Percentiles rank a stretch among this genome's conserved stretches.
Evolutionary conservation across 2,113 vertebrate species (phyloP).

Genomic region (Saccopteryx leptura): DNA sequence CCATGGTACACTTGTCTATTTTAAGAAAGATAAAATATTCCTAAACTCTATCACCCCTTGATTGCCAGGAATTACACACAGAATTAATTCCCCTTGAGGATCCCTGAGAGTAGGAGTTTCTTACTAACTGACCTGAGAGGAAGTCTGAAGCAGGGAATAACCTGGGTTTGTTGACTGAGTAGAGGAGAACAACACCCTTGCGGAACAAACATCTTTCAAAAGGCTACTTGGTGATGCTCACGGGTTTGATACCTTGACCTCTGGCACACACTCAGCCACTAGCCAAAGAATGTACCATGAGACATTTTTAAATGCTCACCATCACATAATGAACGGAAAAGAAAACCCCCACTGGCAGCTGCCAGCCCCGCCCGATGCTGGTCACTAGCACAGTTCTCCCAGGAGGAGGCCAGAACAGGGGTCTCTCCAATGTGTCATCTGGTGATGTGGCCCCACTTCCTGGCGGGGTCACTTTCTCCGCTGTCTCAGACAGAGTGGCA

Average conservation of each 20-base stretch:
- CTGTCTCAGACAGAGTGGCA: constrained; percentile 46
- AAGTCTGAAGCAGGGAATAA: not conserved
- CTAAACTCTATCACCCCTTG: not conserved
- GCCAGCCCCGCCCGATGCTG: constrained; percentile 28
- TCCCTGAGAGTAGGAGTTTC: not conserved
- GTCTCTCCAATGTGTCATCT: not conserved
- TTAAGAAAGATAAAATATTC: not conserved
- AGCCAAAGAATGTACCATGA: constrained; percentile 30
- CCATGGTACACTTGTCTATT: not conserved
- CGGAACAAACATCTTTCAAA: not conserved
- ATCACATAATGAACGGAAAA: constrained; percentile 57
- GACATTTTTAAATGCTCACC: constrained; percentile 40
- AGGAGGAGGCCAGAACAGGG: not conserved
- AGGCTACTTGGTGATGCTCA: not conserved
- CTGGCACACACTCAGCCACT: not conserved
- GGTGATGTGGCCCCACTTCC: constrained; percentile 58
- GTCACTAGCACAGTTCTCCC: not conserved
- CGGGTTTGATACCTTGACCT: constrained; percentile 27
- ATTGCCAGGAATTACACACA: not conserved
- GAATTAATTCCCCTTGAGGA: constrained; percentile 9
- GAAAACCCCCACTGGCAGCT: constrained; percentile 41
- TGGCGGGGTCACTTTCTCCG: constrained; percentile 62
- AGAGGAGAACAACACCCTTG: not conserved
- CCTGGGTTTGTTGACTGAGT: not conserved
- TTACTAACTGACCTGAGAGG: not conserved